phyloP scores from a whole-genome alignment of 2,888 invertebrate genomes.

The Sphaeridia pumilis region DNA sequence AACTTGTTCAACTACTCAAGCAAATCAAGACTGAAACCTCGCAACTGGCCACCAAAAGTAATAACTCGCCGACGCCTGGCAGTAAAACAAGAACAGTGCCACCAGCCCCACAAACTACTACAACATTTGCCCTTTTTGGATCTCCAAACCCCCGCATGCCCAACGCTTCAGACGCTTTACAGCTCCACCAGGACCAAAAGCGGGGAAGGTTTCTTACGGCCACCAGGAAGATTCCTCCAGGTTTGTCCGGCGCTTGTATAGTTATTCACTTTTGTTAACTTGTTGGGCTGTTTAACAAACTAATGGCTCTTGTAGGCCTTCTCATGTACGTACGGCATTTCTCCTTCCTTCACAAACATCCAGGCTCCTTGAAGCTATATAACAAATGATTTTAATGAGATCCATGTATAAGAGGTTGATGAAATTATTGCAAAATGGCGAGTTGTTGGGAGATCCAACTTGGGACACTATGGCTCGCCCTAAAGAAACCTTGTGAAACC shows the following conservation, averaged over 20 bases:
- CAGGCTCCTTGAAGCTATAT: neutral
- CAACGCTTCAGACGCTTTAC: slow-evolving; percentile 20
- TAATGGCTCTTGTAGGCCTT: neutral
- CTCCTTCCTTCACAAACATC: too few species aligned
- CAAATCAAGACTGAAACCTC: slow-evolving; percentile 18
- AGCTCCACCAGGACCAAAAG: slow-evolving; percentile 19
- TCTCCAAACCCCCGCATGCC: slow-evolving; percentile 15
- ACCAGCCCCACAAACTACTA: neutral
- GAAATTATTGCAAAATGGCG: too few species aligned
- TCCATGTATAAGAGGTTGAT: too few species aligned
- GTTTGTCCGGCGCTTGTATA: slow-evolving; percentile 13
- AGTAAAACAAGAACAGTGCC: neutral
- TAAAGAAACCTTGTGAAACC: neutral
- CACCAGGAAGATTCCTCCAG: slow-evolving; percentile 27
- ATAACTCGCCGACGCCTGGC: too few species aligned
- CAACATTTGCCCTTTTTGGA: slow-evolving; percentile 10
- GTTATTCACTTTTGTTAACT: too few species aligned
- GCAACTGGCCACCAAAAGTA: neutral
- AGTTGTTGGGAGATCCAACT: neutral
- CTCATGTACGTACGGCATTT: too few species aligned
- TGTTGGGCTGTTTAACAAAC: neutral
- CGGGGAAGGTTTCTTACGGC: slow-evolving; percentile 29
- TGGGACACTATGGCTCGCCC: neutral
- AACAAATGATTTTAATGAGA: neutral
- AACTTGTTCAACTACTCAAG: slow-evolving; percentile 25